Conservation (phyloP, 2,797 vertebrate genomes). For the Euphonia xanthogaster region DNA sequence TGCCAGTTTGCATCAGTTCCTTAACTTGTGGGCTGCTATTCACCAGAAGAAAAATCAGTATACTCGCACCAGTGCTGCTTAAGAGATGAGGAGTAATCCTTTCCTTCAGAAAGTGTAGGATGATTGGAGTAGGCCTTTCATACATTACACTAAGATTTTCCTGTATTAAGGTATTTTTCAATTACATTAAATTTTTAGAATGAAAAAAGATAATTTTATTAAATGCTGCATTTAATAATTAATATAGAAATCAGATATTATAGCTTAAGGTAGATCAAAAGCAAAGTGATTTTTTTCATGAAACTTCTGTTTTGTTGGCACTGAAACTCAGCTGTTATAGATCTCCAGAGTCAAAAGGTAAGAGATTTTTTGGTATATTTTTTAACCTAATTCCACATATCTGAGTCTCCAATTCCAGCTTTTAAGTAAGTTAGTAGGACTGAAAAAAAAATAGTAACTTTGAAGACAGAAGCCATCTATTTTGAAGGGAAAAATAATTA, state of each 20-base stretch:
- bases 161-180: background rate
- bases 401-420: background rate
- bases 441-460: background rate
- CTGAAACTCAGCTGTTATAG: background rate
- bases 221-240: background rate
- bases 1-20: conserved; percentile 70
- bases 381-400: background rate
- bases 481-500: background rate
- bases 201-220: background rate
- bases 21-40: conserved; percentile 65
- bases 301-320: background rate
- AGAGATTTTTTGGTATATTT: background rate
- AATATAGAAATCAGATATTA: background rate
- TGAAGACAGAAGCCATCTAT: background rate
- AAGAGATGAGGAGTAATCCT: conserved; percentile 33
- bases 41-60: conserved; percentile 54
- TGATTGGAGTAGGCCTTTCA: conserved; percentile 21
- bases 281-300: background rate
- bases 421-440: background rate
- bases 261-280: background rate
- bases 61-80: conserved; percentile 29
- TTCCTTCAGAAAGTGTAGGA: conserved; percentile 32
- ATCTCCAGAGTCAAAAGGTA: conserved; percentile 20
- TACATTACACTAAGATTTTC: background rate
- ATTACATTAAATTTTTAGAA: background rate